Base-by-base conservation (phyloP, 2,113 vertebrate genomes). In the Pteruthius melanotis region DNA sequence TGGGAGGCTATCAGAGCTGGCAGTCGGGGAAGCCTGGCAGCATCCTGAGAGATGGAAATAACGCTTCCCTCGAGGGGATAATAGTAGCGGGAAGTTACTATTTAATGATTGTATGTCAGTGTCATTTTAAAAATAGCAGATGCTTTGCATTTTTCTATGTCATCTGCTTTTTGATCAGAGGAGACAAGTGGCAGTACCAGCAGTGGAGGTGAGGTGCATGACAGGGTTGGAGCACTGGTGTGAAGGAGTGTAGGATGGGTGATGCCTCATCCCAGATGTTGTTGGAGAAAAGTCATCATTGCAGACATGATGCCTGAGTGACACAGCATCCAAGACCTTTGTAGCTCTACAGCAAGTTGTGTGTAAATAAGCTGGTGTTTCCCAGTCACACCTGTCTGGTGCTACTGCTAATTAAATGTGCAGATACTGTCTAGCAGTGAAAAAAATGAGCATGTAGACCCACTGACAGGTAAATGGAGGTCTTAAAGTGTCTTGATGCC, bases 41-140 rank as follows among this genome's bases (percentile, higher is more conserved):
- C 26, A 4, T 45, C 37, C 19, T 26, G 14, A 30, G 39, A 16
- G 18, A 5, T 6, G 14, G 31, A 64, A 81, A 26, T 19, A 11
- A 0, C 11, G 0, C 39, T 56, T 30, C 23, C 28, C 30, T 56
- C 5, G 10, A 63, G 60, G 26, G 31, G 6, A 4, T 28, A 2
- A 4, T 24, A 26, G 4, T 23, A 44, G 30, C 3, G 23, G 7
- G 53, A 30, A 60, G 19, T 42, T 63, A 5, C 5, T 50, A 0
- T 24, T 50, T 35, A 16, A 15, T 63, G 45, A 5, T 13, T 22
- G 6, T 45, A 3, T 39, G 54, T 30, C 28, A 22, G 9, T 53
- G 5, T 15, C 21, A 6, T 22, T 76, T 77, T 19, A 68, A 75
- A 84, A 82, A 50, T 15, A 78, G 59, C 11, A 20, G 22, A 2